Evolutionary conservation across 2,797 vertebrate genomes (phyloP).

Genomic region (Urophycis tenuis): DNA sequence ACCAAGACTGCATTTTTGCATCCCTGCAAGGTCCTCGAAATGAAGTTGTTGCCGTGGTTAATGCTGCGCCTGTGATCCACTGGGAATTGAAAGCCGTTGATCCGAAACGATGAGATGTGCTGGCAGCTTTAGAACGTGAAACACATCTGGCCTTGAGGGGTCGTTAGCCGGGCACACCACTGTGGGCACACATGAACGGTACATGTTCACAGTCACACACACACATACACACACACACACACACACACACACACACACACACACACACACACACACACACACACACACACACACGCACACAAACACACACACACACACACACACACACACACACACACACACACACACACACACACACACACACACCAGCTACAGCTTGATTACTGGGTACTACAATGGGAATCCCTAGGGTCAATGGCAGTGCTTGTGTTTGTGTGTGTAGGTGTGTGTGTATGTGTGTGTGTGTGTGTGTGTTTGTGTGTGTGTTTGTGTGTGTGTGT

Average conservation of each 20-base stretch:
- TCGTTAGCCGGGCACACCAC: neutral
- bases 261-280: slow-evolving; percentile 11
- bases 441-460: slow-evolving; percentile 18
- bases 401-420: slow-evolving; percentile 48
- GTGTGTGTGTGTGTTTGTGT: neutral
- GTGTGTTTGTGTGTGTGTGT: neutral
- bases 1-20: neutral
- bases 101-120: slow-evolving; percentile 9
- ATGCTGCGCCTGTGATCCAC: slow-evolving; percentile 17
- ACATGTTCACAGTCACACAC: neutral
- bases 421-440: neutral
- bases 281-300: neutral
- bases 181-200: neutral
- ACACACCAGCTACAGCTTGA: neutral
- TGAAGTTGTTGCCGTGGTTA: slow-evolving; percentile 20
- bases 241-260: slow-evolving; percentile 10
- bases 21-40: neutral
- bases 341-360: slow-evolving; percentile 9
- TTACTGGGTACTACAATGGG: slow-evolving; percentile 42
- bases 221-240: neutral
- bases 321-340: slow-evolving; percentile 13
- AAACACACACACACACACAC: slow-evolving; percentile 2
- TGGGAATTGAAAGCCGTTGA: slow-evolving; percentile 27
- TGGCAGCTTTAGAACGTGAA: slow-evolving; percentile 42
- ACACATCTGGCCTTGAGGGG: slow-evolving; percentile 36